Base-by-base conservation (phyloP, 92 coral and sea anemone species). In the Diadumene lineata region DNA sequence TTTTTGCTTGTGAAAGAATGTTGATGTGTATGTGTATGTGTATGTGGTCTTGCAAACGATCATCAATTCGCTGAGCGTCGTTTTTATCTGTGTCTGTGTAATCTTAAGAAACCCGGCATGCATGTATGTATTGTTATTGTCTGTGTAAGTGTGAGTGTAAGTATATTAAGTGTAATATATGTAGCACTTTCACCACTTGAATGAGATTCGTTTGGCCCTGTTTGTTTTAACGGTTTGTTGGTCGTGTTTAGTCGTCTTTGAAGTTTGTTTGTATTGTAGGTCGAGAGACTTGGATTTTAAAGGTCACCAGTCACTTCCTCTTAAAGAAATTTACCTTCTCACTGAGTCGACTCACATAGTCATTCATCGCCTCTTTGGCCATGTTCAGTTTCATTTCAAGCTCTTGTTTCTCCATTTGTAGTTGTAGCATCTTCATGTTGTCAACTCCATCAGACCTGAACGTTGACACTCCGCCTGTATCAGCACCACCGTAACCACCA, bases 361-460 rank as follows among this genome's bases (percentile, higher is more conserved):
- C 97, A 65, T 72, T 80, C 94, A 94, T 81, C 23, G 92, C 98
- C 3, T 87, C 86, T 57, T 85, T 82, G 0, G 92, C 98, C 48
- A 88, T 79, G 69, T 78, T 76, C 23, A 94, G 78, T 72, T 94
- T 94, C 66, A 78, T 81, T 68, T 94, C 94, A 66, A 94, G 71
- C 66, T 94, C 92, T 55, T 86, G 82, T 79, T 91, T 94, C 18
- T 94, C 97, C 80, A 82, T 71, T 60, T 94, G 92, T 23, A 91
- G 61, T 32, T 86, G 89, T 43, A 82, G 64, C 2, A 88, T 38
- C 26, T 60, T 73, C 34, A 68, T 78, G 18, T 66, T 48, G 26
- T 79, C 89, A 24, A n/a, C n/a, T n/a, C 71, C 80, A 1, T 50
- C 72, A 22, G 84, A 79, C 26, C 79, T 69, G 61, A 80, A 56